These are phyloP conservation scores for Panthera leo DNA, from an alignment of 2,113 vertebrate genomes.

Conservation along the genomic window DNA sequence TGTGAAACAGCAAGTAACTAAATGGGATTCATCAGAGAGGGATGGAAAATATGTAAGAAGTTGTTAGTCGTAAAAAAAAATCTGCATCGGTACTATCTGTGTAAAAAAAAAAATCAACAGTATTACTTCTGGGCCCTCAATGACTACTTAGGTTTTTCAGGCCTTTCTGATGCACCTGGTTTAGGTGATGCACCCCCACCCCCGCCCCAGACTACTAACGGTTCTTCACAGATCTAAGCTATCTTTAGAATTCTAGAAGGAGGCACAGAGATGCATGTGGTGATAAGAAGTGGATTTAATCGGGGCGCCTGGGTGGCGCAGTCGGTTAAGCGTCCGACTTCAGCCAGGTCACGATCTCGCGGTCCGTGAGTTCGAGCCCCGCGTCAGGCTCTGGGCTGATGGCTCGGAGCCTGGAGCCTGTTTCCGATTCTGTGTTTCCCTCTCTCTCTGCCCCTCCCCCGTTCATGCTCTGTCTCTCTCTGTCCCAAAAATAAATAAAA, in stretches of 20 bases:
- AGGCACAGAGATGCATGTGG: not conserved
- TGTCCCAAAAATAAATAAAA: too few relatives aligned
- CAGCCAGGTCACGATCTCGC: too few relatives aligned
- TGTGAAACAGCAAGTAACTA: not conserved
- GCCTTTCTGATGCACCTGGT: not conserved
- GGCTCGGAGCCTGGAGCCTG: too few relatives aligned
- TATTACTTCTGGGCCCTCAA: not conserved
- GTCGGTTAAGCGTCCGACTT: too few relatives aligned
- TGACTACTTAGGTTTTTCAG: not conserved
- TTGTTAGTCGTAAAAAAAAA: not conserved
- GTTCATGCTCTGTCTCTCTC: too few relatives aligned
- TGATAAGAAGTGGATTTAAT: not conserved
- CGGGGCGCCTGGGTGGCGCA: too few relatives aligned
- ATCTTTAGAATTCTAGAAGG: not conserved
- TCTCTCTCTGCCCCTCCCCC: too few relatives aligned
- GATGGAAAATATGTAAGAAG: too few relatives aligned
- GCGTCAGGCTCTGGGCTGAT: too few relatives aligned
- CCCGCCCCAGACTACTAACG: not conserved
- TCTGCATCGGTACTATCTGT: not conserved
- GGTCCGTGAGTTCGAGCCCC: too few relatives aligned
- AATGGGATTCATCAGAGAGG: not conserved
- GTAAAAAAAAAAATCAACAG: not conserved
- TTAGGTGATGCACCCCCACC: not conserved
- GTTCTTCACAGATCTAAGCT: not conserved
- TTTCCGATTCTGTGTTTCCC: too few relatives aligned